Evolutionary conservation across 2,888 invertebrate genomes (phyloP).

Genomic region (Leptinotarsa rubiginosa): DNA sequence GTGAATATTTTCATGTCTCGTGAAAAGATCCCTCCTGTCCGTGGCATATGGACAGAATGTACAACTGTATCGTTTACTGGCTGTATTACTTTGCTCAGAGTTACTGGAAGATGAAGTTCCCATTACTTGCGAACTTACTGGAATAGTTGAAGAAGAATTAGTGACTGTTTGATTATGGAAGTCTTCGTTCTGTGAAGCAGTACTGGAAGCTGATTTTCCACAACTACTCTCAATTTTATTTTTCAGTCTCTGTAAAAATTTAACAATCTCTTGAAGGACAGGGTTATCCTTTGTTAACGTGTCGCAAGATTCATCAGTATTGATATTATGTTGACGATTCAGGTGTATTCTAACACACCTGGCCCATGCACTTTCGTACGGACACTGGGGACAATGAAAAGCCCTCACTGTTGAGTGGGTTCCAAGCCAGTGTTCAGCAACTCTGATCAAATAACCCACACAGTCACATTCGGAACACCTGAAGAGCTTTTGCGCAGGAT

Average conservation of each 20-base stretch:
- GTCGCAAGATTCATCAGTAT: conserved; percentile 71
- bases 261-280: conserved; percentile 79
- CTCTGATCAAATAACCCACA: conserved; percentile 78
- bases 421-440: conserved; percentile 83
- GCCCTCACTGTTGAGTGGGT: conserved; percentile 77
- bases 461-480: conserved; percentile 82
- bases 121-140: conserved; percentile 52
- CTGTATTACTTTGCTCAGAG: conserved; percentile 47
- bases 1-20: conserved; percentile 93
- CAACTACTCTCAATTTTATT: conserved; percentile 70
- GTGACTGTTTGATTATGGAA: conserved; percentile 47
- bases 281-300: conserved; percentile 78
- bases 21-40: conserved; percentile 89
- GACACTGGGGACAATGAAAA: conserved; percentile 76
- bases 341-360: conserved; percentile 80
- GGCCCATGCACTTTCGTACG: conserved; percentile 82
- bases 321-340: conserved; percentile 78
- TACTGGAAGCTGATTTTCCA: conserved; percentile 58
- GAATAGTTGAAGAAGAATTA: conserved; percentile 40
- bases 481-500: conserved; percentile 80
- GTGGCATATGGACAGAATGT: conserved; percentile 91
- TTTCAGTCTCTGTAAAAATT: conserved; percentile 77
- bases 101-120: conserved; percentile 44
- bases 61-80: conserved; percentile 83
- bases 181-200: conserved; percentile 45